These are phyloP conservation scores for Sebastes vulpes DNA, from an alignment of 2,797 vertebrate species.

Conservation along the genomic window DNA sequence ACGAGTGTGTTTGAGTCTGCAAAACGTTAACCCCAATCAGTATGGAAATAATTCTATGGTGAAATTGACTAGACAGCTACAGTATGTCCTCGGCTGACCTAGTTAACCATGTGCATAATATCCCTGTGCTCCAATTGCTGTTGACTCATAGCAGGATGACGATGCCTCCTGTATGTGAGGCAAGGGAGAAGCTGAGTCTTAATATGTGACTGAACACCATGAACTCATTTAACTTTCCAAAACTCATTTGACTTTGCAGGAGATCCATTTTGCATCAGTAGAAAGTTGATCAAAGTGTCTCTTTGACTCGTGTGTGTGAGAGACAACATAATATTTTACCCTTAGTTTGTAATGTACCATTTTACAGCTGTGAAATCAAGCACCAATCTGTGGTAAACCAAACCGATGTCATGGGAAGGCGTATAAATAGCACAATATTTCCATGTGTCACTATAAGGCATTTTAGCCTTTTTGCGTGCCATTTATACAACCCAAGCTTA, in stretches of 20 bases:
- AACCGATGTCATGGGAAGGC: too few species aligned
- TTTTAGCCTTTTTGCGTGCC: too few species aligned
- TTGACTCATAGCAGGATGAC: slow-evolving; percentile 64
- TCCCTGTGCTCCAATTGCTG: slow-evolving; percentile 62
- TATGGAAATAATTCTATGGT: slow-evolving; percentile 49
- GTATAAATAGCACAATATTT: too few species aligned
- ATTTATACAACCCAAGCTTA: neutral
- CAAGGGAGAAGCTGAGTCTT: slow-evolving; percentile 44
- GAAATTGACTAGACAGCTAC: slow-evolving; percentile 54
- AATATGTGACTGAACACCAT: slow-evolving; percentile 49
- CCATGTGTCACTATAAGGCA: too few species aligned
- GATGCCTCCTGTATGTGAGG: slow-evolving; percentile 42
- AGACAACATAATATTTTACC: neutral
- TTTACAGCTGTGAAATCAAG: neutral
- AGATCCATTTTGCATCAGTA: slow-evolving; percentile 24
- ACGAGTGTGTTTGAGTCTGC: slow-evolving; percentile 32
- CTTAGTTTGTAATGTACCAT: neutral
- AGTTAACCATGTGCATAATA: slow-evolving; percentile 67
- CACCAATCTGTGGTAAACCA: neutral
- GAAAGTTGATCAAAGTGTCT: slow-evolving; percentile 29
- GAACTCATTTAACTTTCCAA: slow-evolving; percentile 61
- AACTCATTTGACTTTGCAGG: slow-evolving; percentile 39
- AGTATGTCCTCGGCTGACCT: slow-evolving; percentile 68
- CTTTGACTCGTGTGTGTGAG: neutral
- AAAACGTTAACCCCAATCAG: slow-evolving; percentile 61